Evolutionary conservation across 2,113 vertebrate genomes (phyloP).

Genomic region (Dromas ardeola): DNA sequence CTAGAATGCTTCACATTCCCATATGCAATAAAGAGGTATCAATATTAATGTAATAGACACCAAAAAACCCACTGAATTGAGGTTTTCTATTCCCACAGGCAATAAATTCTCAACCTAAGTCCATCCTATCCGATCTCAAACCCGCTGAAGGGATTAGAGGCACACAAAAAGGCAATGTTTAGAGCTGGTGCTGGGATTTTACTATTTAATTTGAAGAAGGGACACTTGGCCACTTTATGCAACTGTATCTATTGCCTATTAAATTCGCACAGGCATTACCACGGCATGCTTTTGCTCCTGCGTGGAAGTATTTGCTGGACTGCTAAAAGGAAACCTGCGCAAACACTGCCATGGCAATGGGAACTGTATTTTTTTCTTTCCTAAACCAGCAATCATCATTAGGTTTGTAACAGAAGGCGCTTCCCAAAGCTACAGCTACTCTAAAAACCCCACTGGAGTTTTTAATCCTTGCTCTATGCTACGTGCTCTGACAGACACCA

Average conservation of each 20-base stretch:
- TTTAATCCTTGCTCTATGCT: background rate
- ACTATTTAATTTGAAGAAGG: background rate
- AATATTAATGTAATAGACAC: background rate
- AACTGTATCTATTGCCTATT: background rate
- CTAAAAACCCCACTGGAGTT: background rate
- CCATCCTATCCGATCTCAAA: background rate
- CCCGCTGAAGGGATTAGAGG: background rate
- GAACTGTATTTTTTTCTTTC: background rate
- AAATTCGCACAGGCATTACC: background rate
- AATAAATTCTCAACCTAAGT: background rate
- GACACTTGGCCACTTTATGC: background rate
- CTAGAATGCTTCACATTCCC: background rate
- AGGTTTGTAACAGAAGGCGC: background rate
- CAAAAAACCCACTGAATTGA: background rate
- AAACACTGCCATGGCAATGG: background rate
- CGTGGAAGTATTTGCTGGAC: background rate
- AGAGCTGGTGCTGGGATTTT: background rate
- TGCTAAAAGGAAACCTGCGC: background rate
- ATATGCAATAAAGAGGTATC: background rate
- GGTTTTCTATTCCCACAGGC: background rate
- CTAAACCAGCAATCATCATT: background rate
- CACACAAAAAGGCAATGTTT: background rate
- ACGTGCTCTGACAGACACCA: background rate
- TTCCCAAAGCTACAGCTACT: constrained; percentile 42
- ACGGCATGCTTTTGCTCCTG: background rate